A percentile compares a stretch with the other conserved stretches of the same genome.
phyloP scores from a whole-genome alignment of 1,140 invertebrate genomes.

The Neodiprion lecontei region DNA sequence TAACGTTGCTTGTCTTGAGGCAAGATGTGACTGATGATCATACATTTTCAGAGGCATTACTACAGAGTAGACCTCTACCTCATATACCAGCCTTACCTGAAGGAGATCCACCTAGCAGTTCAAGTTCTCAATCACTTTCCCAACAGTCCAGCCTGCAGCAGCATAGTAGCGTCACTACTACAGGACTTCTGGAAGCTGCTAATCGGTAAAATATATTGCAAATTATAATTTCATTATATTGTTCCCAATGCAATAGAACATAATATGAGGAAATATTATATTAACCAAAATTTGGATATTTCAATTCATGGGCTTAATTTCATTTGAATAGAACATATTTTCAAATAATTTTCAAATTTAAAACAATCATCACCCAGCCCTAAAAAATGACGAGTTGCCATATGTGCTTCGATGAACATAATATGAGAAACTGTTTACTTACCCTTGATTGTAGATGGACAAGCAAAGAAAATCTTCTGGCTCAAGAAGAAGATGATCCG shows the following conservation, averaged over 20 bases:
- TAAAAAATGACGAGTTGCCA: too few species aligned
- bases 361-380: too few species aligned
- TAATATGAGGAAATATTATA: too few species aligned
- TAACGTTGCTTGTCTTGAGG: too few species aligned
- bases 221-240: too few species aligned
- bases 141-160: slow-evolving; percentile 57
- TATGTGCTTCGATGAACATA: too few species aligned
- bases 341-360: too few species aligned
- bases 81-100: slow-evolving; percentile 82
- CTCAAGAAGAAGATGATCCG: slow-evolving; percentile 91
- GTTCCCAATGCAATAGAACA: too few species aligned
- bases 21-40: too few species aligned
- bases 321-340: too few species aligned
- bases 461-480: slow-evolving; percentile 93
- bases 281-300: too few species aligned
- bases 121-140: slow-evolving; percentile 54
- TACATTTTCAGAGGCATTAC: slow-evolving; percentile 81
- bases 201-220: slow-evolving; percentile 44
- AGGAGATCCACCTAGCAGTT: slow-evolving; percentile 67
- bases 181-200: slow-evolving; percentile 57
- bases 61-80: slow-evolving; percentile 88
- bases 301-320: too few species aligned
- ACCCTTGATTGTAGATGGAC: slow-evolving; percentile 75
- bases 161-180: slow-evolving; percentile 48
- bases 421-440: neutral